These are phyloP conservation scores for Stomatorhinus walkeri DNA, from an alignment of 2,797 vertebrate species.

Conservation along the genomic window DNA sequence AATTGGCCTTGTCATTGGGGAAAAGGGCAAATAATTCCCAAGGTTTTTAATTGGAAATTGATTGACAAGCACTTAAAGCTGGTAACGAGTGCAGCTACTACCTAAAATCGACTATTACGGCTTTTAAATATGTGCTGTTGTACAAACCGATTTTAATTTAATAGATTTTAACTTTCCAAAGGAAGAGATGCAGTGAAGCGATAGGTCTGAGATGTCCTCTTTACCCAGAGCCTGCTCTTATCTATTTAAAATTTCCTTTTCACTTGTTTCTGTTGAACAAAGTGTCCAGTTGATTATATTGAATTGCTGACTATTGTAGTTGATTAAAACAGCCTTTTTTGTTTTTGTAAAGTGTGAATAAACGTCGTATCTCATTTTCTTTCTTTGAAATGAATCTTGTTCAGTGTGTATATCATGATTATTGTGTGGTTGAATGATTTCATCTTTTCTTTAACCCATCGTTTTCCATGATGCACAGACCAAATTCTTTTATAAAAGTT, in stretches of 20 bases:
- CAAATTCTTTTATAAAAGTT: conserved; percentile 43
- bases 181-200: conserved; percentile 35
- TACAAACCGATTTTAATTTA: conserved; percentile 41
- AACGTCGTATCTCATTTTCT: conserved; percentile 72
- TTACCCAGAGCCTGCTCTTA: conserved; percentile 66
- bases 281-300: conserved; percentile 68
- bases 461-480: conserved; percentile 38
- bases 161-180: conserved; percentile 36
- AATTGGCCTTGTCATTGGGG: background rate
- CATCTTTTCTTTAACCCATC: conserved; percentile 25
- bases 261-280: conserved; percentile 55
- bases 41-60: conserved; percentile 51
- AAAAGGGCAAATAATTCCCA: background rate
- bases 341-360: conserved; percentile 77
- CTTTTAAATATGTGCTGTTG: conserved; percentile 47
- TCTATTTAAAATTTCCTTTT: conserved; percentile 32
- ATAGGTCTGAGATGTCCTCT: conserved; percentile 57
- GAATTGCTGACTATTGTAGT: conserved; percentile 69
- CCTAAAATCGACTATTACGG: conserved; percentile 18
- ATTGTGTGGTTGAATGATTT: conserved; percentile 36
- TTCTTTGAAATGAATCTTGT: conserved; percentile 64
- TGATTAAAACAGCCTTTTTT: conserved; percentile 55
- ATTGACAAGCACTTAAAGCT: conserved; percentile 71
- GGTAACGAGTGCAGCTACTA: conserved; percentile 56
- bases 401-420: conserved; percentile 67